A percentile compares a stretch with the other conserved stretches of the same genome.
These are phyloP conservation scores for Capitulum mitella DNA, from an alignment of 2,888 invertebrate genomes.

Conservation along the genomic window DNA sequence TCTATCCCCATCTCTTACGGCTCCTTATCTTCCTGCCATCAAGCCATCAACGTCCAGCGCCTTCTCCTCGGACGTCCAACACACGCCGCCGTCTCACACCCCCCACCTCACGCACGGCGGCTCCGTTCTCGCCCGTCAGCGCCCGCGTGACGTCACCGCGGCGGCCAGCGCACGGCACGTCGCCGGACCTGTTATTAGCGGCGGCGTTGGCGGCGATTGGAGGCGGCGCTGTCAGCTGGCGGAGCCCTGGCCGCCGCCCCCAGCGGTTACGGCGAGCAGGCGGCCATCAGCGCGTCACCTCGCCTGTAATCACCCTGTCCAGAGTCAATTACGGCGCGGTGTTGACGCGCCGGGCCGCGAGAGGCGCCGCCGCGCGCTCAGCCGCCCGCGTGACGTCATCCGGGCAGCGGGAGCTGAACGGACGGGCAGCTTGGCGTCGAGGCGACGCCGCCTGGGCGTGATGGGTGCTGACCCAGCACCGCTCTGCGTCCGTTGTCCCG, in stretches of 20 bases:
- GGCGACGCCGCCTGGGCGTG: no score
- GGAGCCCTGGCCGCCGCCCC: not conserved
- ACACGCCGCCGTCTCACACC: no score
- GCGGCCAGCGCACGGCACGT: not conserved
- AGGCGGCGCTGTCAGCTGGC: not conserved
- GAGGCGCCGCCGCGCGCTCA: no score
- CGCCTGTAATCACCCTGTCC: not conserved
- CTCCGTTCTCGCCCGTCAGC: not conserved
- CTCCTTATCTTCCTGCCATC: no score
- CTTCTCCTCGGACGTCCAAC: no score
- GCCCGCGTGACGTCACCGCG: constrained; percentile 4
- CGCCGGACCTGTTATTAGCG: not conserved
- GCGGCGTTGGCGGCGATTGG: not conserved
- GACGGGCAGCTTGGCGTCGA: no score
- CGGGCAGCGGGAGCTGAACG: no score
- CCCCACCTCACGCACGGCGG: not conserved
- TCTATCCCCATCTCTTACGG: no score
- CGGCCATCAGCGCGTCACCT: not conserved
- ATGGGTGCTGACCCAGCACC: no score
- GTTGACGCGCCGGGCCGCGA: not conserved
- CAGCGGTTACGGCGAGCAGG: not conserved
- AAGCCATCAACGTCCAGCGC: no score
- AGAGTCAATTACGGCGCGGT: constrained; percentile 5
- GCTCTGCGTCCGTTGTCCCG: no score
- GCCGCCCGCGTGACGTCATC: no score